Base-by-base conservation (phyloP, 2,797 vertebrate genomes). In the Oceanodroma leucorhoa region DNA sequence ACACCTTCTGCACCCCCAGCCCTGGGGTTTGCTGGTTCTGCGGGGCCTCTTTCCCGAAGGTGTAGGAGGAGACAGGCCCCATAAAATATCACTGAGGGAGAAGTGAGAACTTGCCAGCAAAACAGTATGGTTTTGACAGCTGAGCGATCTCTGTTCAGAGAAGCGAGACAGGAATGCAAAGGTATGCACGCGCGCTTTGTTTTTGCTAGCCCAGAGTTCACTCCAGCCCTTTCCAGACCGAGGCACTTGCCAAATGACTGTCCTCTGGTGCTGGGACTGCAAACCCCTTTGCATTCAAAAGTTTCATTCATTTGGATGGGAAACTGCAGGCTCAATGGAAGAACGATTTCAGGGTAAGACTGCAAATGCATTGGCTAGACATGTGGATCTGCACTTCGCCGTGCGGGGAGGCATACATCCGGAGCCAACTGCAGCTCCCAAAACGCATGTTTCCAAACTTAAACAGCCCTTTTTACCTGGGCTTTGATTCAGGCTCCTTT, bases 341-440 rank as follows among this genome's bases (percentile, higher is more conserved):
- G 91, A 92, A 81, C 0, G 1, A 55, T 71, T 80, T 54, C 83
- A 87, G 67, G 71, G 7, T 23, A 50, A 53, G 81, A 10, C 83
- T 92, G 83, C 90, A 94, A 92, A 95, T 48, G 66, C 67, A 51
- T 13, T 66, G 66, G 92, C 92, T 78, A 76, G 83, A 91, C 71
- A 38, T 15, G 30, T 8, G 67, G 72, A 83, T 94, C 81, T 46
- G 67, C 36, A 54, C 55, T 36, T 87, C 21, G 22, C 80, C 5
- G 10, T 34, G 51, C 2, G 14, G 58, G 65, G 54, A 81, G 38
- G 32, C 2, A 1, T 4, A 34, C 14, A 67, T 16, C 43, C 14
- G 8, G 48, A 90, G 70, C 78, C 81, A 84, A 61, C 32, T 48
- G 40, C 58, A 54, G 88, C 67, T 89, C 87, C 65, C 75, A 18